Conservation (phyloP, 1,140 invertebrate genomes). For the Tachypleus tridentatus region DNA sequence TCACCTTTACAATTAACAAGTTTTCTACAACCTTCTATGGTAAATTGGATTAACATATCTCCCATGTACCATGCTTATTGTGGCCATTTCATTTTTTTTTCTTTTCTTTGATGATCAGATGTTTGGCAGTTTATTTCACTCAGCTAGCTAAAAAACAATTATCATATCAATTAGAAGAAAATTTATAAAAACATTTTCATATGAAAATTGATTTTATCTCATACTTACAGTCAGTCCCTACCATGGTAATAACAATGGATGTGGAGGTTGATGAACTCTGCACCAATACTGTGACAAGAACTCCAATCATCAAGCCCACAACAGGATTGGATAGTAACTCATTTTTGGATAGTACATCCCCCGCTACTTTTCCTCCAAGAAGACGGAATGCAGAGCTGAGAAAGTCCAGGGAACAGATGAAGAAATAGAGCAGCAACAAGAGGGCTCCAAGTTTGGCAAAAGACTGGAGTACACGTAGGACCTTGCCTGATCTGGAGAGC, state of each 20-base stretch:
- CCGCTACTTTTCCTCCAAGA: slow-evolving; percentile 38
- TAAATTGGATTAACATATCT: too few species aligned
- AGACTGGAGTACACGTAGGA: slow-evolving; percentile 19
- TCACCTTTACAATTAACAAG: too few species aligned
- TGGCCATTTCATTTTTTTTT: too few species aligned
- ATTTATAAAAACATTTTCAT: too few species aligned
- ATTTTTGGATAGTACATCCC: slow-evolving; percentile 39
- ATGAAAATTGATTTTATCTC: too few species aligned
- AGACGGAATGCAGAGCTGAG: slow-evolving; percentile 44
- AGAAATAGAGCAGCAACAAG: slow-evolving; percentile 41
- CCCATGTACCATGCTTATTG: too few species aligned
- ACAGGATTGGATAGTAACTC: slow-evolving; percentile 43
- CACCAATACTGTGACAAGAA: slow-evolving; percentile 47
- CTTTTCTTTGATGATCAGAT: too few species aligned
- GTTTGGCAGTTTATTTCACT: too few species aligned
- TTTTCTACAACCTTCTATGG: too few species aligned
- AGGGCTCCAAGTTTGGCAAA: slow-evolving; percentile 31
- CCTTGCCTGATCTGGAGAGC: slow-evolving; percentile 19
- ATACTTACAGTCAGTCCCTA: slow-evolving; percentile 40
- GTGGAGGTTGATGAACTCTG: slow-evolving; percentile 50
- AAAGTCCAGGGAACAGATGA: slow-evolving; percentile 46
- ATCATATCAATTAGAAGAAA: too few species aligned
- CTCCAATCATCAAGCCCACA: slow-evolving; percentile 45
- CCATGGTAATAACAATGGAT: slow-evolving; percentile 49
- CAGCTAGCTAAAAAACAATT: too few species aligned